These are phyloP conservation scores for Aplidium turbinatum DNA, from an alignment of 23 tunicate genomes.

Conservation along the genomic window DNA sequence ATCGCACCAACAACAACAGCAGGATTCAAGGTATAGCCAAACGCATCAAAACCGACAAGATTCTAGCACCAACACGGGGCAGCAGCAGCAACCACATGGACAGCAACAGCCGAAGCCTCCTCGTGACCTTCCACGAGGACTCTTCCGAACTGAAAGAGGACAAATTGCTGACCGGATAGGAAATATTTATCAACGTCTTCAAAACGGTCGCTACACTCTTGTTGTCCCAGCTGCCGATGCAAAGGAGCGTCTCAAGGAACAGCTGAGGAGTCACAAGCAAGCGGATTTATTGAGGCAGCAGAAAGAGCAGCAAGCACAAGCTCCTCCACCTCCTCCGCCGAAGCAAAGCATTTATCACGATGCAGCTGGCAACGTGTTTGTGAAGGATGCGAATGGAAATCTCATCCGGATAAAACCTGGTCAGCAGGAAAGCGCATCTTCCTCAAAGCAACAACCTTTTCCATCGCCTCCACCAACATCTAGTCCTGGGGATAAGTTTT, in stretches of 20 bases:
- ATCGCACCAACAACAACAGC: neutral
- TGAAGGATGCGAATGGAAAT: conserved; percentile 69
- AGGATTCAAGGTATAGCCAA: neutral
- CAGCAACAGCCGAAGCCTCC: neutral
- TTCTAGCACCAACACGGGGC: neutral
- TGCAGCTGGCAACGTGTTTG: conserved; percentile 51
- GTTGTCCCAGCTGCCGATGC: conserved; percentile 32
- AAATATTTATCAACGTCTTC: conserved; percentile 42
- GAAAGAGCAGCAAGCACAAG: neutral
- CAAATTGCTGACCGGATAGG: conserved; percentile 52
- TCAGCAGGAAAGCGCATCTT: neutral
- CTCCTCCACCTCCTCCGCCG: conserved; percentile 3
- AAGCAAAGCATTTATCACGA: conserved; percentile 44
- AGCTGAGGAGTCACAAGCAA: conserved; percentile 28
- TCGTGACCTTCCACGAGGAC: conserved; percentile 42
- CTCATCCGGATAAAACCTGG: conserved; percentile 49
- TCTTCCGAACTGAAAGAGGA: conserved; percentile 41
- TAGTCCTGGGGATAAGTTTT: neutral
- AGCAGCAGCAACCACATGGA: conserved; percentile 4
- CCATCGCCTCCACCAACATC: no score
- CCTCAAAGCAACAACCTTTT: neutral
- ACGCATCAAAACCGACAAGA: neutral
- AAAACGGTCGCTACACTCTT: conserved; percentile 40
- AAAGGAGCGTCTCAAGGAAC: conserved; percentile 38
- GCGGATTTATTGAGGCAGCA: conserved; percentile 22